These are phyloP conservation scores for Eulemur albifrons DNA, from an alignment of 2,797 vertebrate genomes.

Conservation along the genomic window DNA sequence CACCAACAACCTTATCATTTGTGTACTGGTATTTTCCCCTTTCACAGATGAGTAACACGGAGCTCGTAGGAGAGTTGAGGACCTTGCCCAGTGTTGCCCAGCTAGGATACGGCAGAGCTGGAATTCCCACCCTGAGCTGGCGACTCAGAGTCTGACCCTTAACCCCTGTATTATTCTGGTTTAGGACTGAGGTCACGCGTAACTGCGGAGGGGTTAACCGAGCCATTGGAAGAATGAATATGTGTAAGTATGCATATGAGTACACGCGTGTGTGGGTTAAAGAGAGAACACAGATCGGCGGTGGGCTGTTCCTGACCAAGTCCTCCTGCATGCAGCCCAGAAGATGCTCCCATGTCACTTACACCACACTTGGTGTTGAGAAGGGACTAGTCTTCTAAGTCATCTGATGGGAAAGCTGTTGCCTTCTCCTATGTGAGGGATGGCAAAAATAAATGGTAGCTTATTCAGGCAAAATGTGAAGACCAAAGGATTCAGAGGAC, in stretches of 20 bases:
- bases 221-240: background rate
- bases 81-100: background rate
- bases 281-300: background rate
- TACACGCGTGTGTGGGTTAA: background rate
- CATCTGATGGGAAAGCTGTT: background rate
- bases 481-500: conserved; percentile 70
- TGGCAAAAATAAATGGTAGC: conserved; percentile 64
- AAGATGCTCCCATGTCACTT: background rate
- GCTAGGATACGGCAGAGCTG: background rate
- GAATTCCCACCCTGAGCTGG: background rate
- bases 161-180: background rate
- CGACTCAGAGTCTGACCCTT: background rate
- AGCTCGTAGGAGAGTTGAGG: background rate
- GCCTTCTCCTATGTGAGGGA: background rate
- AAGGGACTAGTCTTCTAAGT: background rate
- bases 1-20: background rate
- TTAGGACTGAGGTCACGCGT: background rate
- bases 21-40: background rate
- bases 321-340: background rate
- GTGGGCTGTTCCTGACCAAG: no score
- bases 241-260: background rate
- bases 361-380: background rate
- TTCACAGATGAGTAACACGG: background rate
- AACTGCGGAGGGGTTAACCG: background rate
- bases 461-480: conserved; percentile 78